Percentiles rank a stretch among this genome's conserved stretches.
Conservation (phyloP, 2,797 vertebrate genomes). For the Enteromius argenteus region DNA sequence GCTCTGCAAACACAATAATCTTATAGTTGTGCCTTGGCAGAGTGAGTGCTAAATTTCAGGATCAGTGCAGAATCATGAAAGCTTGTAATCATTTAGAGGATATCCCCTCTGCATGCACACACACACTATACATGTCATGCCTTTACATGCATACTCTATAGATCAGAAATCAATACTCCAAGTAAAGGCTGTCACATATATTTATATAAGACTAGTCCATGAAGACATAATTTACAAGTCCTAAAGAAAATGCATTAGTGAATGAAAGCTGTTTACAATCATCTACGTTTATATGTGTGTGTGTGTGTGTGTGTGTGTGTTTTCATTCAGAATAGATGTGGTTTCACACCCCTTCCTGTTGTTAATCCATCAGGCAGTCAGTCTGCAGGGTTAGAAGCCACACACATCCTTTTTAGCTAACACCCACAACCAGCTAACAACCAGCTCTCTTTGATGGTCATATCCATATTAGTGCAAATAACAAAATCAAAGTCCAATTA, state of each 20-base stretch:
- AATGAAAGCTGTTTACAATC: neutral
- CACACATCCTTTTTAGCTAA: conserved; percentile 7
- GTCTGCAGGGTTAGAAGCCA: neutral
- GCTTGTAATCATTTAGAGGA: neutral
- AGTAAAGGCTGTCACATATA: neutral
- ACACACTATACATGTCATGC: neutral
- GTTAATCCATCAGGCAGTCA: conserved; percentile 20
- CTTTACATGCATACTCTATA: neutral
- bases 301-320: neutral
- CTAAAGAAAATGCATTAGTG: conserved; percentile 7
- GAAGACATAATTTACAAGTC: conserved; percentile 4
- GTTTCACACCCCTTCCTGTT: conserved; percentile 17
- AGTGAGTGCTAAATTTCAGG: conserved; percentile 22
- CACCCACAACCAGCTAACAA: neutral
- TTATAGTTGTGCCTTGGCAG: neutral
- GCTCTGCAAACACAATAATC: neutral
- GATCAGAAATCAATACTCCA: neutral
- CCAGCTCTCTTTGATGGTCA: neutral
- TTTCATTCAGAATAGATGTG: neutral
- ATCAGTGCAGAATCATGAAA: neutral
- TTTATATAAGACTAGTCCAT: neutral
- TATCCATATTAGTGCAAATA: neutral
- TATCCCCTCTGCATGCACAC: neutral
- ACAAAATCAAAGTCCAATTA: neutral
- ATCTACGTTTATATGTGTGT: neutral